Evolutionary conservation across 2,888 invertebrate genomes (phyloP), one percentile per base, ranked within the genome.

Genomic region (Temnothorax rugatulus): DNA sequence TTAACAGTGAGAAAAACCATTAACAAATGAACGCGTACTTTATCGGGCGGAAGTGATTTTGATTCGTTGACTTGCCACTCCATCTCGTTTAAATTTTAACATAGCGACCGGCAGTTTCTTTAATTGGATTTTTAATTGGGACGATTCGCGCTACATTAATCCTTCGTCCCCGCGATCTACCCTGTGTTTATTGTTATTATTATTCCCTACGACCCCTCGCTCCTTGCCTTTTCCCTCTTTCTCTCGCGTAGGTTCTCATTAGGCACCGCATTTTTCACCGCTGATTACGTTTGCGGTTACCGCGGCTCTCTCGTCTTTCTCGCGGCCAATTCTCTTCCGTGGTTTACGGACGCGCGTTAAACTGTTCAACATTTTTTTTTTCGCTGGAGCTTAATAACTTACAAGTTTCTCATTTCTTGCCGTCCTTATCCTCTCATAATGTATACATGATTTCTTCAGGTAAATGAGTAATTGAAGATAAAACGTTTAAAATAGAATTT

Each of bases 71-170:
- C 81, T 84, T 18, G 88, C 91, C 88, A 91, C 47, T 47, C 34
- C 59, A 7, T 90, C 92, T 93, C 92, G 90, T 93, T 94, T 92
- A 93, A 94, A 93, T 93, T 91, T 74, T 91, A 92, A 91, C 91
- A 87, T 85, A 84, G 86, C 87, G 73, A 87, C 91, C 84, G 86
- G 89, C 89, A 89, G 87, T 89, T 92, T 91, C 93, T 93, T 94
- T 94, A 94, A 94, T 94, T 94, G 94, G 93, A 93, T 93, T 94
- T 94, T 94, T 94, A 94, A 94, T 94, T 94, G 94, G 91, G 89
- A 91, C 92, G 92, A 93, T 93, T 93, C 91, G 90, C 91, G 91
- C 92, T 93, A 93, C 93, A 93, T 94, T 93, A 93, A 93, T 93
- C 91, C 90, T 86, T 84, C 87, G 50, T 54, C 82, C 71, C 77